Conservation (phyloP, 2,888 invertebrate genomes). For the Andricus quercusramuli region DNA sequence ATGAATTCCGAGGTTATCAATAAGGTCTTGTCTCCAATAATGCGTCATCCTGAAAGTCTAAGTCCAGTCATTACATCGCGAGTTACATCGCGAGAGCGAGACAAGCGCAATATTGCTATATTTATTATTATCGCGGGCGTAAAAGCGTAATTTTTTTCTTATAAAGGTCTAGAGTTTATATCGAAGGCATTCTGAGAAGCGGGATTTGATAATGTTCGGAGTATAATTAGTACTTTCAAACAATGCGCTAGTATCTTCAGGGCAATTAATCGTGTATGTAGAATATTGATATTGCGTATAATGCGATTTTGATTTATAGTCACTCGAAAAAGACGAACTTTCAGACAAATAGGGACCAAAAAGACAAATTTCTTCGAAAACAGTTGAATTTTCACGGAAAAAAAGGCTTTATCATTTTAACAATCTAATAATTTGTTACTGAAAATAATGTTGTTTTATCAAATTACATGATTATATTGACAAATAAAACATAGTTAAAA, state of each 20-base stretch:
- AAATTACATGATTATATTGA: too few species aligned
- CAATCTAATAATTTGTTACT: too few species aligned
- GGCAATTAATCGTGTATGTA: background rate
- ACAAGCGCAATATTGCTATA: conserved; percentile 24
- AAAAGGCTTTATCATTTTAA: too few species aligned
- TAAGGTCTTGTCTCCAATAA: conserved; percentile 36
- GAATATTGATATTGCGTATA: background rate
- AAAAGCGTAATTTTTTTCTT: conserved; percentile 1
- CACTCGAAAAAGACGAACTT: background rate
- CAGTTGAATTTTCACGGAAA: too few species aligned
- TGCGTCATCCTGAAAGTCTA: conserved; percentile 26
- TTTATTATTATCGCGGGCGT: conserved; percentile 22
- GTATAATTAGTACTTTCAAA: conserved; percentile 33
- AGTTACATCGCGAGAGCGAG: background rate
- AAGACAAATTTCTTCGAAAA: too few species aligned
- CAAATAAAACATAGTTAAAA: too few species aligned
- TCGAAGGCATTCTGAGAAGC: background rate
- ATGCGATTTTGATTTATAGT: background rate
- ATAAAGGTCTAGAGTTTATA: background rate
- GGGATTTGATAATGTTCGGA: conserved; percentile 9
- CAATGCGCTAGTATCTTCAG: conserved; percentile 14
- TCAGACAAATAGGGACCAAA: too few species aligned
- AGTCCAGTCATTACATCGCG: conserved; percentile 30
- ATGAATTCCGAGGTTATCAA: conserved; percentile 35
- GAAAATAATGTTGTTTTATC: too few species aligned